phyloP scores from a whole-genome alignment of 2,888 invertebrate species.

The Silvanus unidentatus region DNA sequence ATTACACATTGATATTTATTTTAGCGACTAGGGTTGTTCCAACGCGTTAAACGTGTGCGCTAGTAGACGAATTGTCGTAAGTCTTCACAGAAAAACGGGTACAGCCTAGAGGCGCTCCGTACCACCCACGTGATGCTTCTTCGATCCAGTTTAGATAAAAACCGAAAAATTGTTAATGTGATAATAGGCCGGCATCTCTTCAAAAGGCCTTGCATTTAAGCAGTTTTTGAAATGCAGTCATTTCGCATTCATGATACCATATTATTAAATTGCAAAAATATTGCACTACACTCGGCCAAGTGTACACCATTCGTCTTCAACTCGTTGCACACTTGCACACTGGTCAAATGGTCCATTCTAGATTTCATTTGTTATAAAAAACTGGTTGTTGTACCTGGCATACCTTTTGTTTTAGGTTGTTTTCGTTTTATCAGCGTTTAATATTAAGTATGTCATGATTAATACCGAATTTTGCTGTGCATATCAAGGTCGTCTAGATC shows the following conservation, averaged over 20 bases:
- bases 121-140: constrained; percentile 33
- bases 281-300: constrained; percentile 25
- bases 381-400: constrained; percentile 25
- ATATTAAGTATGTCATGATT: constrained; percentile 32
- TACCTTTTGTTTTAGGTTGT: constrained; percentile 5
- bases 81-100: background rate
- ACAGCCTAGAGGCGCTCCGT: constrained; percentile 9
- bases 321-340: background rate
- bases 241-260: constrained; percentile 33
- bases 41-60: too few relatives aligned
- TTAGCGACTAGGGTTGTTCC: too few relatives aligned
- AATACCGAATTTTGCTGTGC: constrained; percentile 24
- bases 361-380: constrained; percentile 28
- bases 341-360: constrained; percentile 14
- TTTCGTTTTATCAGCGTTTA: constrained; percentile 25
- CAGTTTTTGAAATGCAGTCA: constrained; percentile 31
- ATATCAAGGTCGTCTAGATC: constrained; percentile 22
- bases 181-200: constrained; percentile 23
- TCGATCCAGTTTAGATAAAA: constrained; percentile 25
- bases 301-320: background rate
- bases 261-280: constrained; percentile 34
- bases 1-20: too few relatives aligned
- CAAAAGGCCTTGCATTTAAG: constrained; percentile 22
- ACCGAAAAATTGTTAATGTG: constrained; percentile 22
- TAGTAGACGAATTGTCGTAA: too few relatives aligned